A percentile compares a stretch with the other conserved stretches of the same genome.
Evolutionary conservation across 2,888 invertebrate species (phyloP).

Genomic region (Nymphalis urticae): DNA sequence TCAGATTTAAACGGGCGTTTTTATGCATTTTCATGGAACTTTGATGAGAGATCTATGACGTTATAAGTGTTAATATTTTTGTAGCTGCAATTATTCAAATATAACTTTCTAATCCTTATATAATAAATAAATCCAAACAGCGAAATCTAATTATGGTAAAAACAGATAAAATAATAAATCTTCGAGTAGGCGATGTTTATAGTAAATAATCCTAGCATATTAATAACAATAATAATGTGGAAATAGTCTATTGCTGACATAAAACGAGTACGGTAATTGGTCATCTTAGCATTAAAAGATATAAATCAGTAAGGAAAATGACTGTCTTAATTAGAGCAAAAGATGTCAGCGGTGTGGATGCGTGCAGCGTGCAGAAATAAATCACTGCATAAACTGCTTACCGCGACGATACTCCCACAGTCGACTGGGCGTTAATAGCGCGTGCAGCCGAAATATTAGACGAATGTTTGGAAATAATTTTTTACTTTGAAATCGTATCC

Average conservation of each 20-base stretch:
- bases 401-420: constrained; percentile 76
- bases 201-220: too few relatives aligned
- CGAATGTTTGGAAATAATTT: constrained; percentile 66
- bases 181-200: too few relatives aligned
- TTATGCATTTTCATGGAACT: constrained; percentile 13
- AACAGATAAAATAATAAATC: too few relatives aligned
- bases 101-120: too few relatives aligned
- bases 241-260: too few relatives aligned
- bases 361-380: constrained; percentile 71
- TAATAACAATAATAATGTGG: too few relatives aligned
- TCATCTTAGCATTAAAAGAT: constrained; percentile 49
- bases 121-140: too few relatives aligned
- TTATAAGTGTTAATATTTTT: background rate
- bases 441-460: constrained; percentile 76
- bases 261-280: constrained; percentile 39
- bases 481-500: constrained; percentile 68
- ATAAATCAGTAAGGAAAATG: constrained; percentile 64
- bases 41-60: background rate
- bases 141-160: too few relatives aligned
- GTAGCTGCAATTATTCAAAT: too few relatives aligned
- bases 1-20: constrained; percentile 9
- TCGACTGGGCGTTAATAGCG: constrained; percentile 77
- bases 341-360: constrained; percentile 72
- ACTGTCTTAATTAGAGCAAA: constrained; percentile 71
- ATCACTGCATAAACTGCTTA: constrained; percentile 77